Base-by-base conservation (phyloP, 1,140 invertebrate species). In the Campoletis sonorensis region DNA sequence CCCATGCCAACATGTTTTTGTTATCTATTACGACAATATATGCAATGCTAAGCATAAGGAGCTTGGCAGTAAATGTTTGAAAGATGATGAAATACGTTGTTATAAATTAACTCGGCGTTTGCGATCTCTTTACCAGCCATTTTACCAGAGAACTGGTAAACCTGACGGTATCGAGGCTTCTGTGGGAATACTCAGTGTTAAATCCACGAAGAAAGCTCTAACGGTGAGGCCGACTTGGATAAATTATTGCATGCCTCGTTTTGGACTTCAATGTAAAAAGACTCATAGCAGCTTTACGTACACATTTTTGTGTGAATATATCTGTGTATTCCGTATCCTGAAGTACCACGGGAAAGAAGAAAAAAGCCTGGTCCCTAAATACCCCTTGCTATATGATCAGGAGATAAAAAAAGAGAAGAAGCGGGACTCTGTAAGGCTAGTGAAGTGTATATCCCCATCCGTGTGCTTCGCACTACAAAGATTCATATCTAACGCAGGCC, bases 401-500 rank as follows among this genome's bases (percentile, higher is more conserved):
- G 68, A 76, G 45, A 82, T 37, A 51, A 68, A 75, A 33, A n/a
- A 61, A 58, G 54, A 49, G 37, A 79, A 23, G 10, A n/a, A 67
- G 21, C 21, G 61, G 61, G 61, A 27, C 61, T 64, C 23, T 64
- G 61, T 10, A 11, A 64, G 61, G 61, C 27, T 64, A 64, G 16
- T 54, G 27, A 37, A 73, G 51, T 21, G 72, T 49, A 45, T 75
- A 51, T 27, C 27, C 8, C 23, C 23, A n/a, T 49, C 40, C 54
- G 30, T 26, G 58, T 72, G 76, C 72, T 49, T 78, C 70, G 75
- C 76, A 76, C 81, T 83, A 85, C 85, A 84, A 87, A 91, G 90
- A 91, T 91, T 89, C 89, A 87, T 91, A 90, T 91, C 90, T 86
- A 88, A 88, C 86, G 88, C 72, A 79, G 67, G 81, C 80, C 82